phyloP scores from a whole-genome alignment of 2,113 vertebrate genomes.

The Hiodon alosoides region DNA sequence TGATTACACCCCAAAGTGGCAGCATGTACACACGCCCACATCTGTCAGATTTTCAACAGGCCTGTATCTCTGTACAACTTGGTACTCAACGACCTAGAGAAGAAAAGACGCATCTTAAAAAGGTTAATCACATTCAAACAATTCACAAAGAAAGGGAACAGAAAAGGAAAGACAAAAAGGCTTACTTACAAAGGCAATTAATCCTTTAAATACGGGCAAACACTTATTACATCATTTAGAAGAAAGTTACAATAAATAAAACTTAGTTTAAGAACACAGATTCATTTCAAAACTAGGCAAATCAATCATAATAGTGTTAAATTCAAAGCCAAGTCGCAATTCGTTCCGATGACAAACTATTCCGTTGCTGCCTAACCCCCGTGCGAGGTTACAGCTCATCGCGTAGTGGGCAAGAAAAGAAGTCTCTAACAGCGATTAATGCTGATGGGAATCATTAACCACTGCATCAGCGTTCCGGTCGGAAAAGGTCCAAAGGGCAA shows the following conservation, averaged over 20 bases:
- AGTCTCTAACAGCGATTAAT: constrained; percentile 2
- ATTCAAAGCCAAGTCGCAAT: constrained; percentile 46
- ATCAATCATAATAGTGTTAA: constrained; percentile 64
- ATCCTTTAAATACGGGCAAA: constrained; percentile 77
- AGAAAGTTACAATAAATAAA: constrained; percentile 64
- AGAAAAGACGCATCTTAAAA: constrained; percentile 96
- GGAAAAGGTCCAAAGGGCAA: constrained; percentile 48
- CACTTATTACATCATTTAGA: constrained; percentile 79
- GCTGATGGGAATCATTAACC: constrained; percentile 41
- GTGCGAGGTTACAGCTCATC: constrained; percentile 41
- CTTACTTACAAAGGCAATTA: constrained; percentile 94
- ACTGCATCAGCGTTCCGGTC: constrained; percentile 35
- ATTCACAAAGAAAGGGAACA: constrained; percentile 77
- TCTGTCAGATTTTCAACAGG: constrained; percentile 74
- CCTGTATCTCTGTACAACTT: constrained; percentile 97
- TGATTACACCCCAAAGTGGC: constrained; percentile 76
- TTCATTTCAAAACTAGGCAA: constrained; percentile 40
- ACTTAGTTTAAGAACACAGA: constrained; percentile 47
- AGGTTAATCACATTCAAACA: constrained; percentile 97
- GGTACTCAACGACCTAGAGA: constrained; percentile 87
- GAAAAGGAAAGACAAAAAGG: constrained; percentile 71
- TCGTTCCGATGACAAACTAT: constrained; percentile 98
- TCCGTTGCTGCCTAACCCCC: constrained; percentile 54
- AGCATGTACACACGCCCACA: constrained; percentile 49
- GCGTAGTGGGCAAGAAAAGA: constrained; percentile 29